Evolutionary conservation across 2,888 invertebrate genomes (phyloP).

Genomic region (Tenthredo distinguenda): DNA sequence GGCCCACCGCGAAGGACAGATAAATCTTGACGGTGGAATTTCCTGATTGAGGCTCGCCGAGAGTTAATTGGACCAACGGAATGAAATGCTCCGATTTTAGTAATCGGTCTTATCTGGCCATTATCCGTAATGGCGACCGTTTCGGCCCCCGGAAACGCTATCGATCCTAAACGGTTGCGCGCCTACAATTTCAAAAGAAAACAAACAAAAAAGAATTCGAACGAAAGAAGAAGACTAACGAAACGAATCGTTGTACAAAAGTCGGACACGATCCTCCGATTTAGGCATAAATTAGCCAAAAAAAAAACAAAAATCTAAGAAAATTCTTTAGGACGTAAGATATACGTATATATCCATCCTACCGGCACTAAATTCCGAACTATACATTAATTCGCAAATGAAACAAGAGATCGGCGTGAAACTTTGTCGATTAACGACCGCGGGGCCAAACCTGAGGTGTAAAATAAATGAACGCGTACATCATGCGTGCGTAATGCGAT

Average conservation of each 20-base stretch:
- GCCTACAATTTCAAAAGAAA: not conserved
- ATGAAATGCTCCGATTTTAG: conserved; percentile 58
- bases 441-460: conserved; percentile 58
- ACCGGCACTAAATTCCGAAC: not conserved
- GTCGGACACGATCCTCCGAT: not conserved
- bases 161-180: conserved; percentile 46
- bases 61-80: conserved; percentile 70
- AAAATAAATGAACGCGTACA: conserved; percentile 70
- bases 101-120: conserved; percentile 69
- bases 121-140: conserved; percentile 69
- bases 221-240: not conserved
- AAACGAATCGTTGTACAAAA: not conserved
- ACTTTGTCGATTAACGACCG: not conserved
- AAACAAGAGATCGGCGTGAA: conserved; percentile 23
- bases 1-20: conserved; percentile 56
- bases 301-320: not conserved
- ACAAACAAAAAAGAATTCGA: not conserved
- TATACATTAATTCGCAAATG: not conserved
- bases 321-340: not conserved
- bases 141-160: conserved; percentile 64
- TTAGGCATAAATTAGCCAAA: not conserved
- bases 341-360: not conserved
- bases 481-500: conserved; percentile 70
- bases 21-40: conserved; percentile 62
- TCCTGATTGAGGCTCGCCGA: conserved; percentile 59